Evolutionary conservation across 2,888 invertebrate species (phyloP).

Genomic region (Rhingia campestris): DNA sequence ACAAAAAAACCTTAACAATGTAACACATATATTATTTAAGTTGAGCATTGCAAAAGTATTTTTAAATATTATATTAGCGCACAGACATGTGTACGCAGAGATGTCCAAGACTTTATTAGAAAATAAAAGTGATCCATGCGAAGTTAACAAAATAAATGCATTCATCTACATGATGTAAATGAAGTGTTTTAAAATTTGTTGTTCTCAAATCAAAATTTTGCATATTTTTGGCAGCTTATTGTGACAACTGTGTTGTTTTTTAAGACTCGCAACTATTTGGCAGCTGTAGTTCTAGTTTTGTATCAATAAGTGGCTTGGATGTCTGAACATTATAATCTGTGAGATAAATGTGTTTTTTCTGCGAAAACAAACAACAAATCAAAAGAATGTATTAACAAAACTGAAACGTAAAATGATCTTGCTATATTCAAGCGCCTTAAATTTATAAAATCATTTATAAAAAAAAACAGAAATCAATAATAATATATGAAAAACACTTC

Average conservation of each 20-base stretch:
- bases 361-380: slow-evolving; percentile 24
- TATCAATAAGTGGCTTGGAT: slow-evolving; percentile 14
- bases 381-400: slow-evolving; percentile 43
- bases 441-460: slow-evolving; percentile 67
- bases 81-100: slow-evolving; percentile 43
- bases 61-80: slow-evolving; percentile 49
- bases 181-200: slow-evolving; percentile 1
- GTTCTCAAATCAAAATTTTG: neutral
- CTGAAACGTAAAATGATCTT: slow-evolving; percentile 43
- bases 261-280: slow-evolving; percentile 24
- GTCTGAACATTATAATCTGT: slow-evolving; percentile 17
- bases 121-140: neutral
- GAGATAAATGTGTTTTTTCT: slow-evolving; percentile 36
- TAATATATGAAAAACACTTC: slow-evolving; percentile 55
- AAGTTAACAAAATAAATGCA: neutral
- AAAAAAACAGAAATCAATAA: slow-evolving; percentile 42
- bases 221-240: slow-evolving; percentile 31
- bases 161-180: slow-evolving; percentile 8
- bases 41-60: slow-evolving; percentile 61
- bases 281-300: slow-evolving; percentile 24
- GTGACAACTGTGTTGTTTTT: slow-evolving; percentile 16
- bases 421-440: slow-evolving; percentile 64
- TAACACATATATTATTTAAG: slow-evolving; percentile 47
- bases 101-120: slow-evolving; percentile 45
- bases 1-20: slow-evolving; percentile 22